Conservation (phyloP, 2,797 vertebrate species). For the Bovichtus variegatus region DNA sequence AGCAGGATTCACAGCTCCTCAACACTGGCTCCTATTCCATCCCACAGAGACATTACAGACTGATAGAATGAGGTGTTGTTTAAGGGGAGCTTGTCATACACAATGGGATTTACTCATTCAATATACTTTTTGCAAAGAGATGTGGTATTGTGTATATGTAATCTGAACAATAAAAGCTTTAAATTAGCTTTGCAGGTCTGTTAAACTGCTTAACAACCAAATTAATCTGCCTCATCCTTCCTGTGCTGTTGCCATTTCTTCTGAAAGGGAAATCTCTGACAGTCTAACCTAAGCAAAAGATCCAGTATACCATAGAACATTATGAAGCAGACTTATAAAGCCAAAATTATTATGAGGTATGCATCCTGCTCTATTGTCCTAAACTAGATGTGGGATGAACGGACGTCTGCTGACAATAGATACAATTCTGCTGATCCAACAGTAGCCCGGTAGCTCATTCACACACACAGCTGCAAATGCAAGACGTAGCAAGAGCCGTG, state of each 20-base stretch:
- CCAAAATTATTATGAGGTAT: neutral
- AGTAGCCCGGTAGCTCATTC: neutral
- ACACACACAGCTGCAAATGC: neutral
- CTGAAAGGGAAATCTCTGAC: neutral
- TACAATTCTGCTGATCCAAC: slow-evolving; percentile 18
- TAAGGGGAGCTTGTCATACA: slow-evolving; percentile 32
- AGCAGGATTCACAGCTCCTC: slow-evolving; percentile 56
- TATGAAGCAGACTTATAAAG: neutral
- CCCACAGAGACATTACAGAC: slow-evolving; percentile 62
- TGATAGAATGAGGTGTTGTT: slow-evolving; percentile 40
- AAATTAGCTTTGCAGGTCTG: neutral
- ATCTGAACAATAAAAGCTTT: neutral
- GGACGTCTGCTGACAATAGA: slow-evolving; percentile 23
- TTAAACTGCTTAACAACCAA: neutral
- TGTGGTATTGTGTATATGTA: neutral
- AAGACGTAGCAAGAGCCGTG: neutral
- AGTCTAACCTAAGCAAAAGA: neutral
- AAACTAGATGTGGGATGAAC: neutral
- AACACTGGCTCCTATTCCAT: slow-evolving; percentile 63
- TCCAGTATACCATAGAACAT: too few species aligned
- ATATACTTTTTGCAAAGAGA: slow-evolving; percentile 6
- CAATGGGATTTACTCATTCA: slow-evolving; percentile 27
- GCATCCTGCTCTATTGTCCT: slow-evolving; percentile 10
- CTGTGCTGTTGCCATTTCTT: neutral
- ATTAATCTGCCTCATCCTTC: neutral